Conservation (phyloP, 1,140 invertebrate genomes). For the Tribolium madens region DNA sequence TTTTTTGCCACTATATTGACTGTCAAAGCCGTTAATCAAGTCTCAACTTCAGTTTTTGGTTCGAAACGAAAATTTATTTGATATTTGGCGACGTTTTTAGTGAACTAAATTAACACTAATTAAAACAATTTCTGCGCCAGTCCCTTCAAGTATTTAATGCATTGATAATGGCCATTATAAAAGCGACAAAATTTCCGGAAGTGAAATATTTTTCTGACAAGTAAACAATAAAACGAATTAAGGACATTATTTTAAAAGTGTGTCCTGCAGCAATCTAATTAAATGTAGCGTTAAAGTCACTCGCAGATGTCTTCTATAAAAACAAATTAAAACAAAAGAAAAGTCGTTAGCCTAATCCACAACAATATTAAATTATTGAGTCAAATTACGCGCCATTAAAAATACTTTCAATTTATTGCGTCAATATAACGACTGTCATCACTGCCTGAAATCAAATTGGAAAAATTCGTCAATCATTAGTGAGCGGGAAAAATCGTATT, state of each 20-base stretch:
- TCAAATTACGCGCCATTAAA: background rate
- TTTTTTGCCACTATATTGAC: background rate
- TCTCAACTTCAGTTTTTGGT: constrained; percentile 1
- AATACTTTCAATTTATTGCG: background rate
- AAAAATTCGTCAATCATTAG: no score
- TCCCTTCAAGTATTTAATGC: background rate
- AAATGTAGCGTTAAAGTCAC: no score
- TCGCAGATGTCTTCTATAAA: no score
- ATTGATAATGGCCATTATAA: no score
- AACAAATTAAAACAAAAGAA: no score
- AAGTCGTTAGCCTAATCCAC: background rate
- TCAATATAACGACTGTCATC: background rate
- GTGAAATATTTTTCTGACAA: no score
- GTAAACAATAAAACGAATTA: no score
- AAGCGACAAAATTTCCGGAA: no score
- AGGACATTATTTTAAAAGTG: no score
- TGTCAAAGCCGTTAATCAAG: constrained; percentile 19
- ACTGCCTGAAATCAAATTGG: no score
- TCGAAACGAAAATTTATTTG: background rate
- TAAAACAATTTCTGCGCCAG: background rate
- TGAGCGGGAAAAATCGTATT: no score
- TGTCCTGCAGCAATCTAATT: no score
- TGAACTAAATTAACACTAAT: background rate
- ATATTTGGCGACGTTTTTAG: background rate
- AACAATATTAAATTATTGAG: background rate